Evolutionary conservation across 2,113 vertebrate species (phyloP).

Genomic region (Proteles cristata): DNA sequence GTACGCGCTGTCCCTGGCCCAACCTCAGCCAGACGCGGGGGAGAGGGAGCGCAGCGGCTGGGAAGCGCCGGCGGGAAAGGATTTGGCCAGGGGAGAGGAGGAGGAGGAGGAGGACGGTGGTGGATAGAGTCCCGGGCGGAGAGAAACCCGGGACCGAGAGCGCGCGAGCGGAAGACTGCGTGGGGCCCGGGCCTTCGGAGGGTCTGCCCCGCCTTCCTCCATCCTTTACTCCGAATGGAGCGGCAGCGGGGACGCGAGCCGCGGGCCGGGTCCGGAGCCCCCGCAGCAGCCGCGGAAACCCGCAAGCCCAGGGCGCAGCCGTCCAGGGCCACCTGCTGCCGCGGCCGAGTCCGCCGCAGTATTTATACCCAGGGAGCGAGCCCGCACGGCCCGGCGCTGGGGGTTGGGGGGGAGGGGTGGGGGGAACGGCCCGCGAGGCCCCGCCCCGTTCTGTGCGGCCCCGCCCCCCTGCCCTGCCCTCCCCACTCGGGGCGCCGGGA

Average conservation of each 20-base stretch:
- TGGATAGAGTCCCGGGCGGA: not conserved
- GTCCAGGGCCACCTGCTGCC: not conserved
- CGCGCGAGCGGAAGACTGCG: not conserved
- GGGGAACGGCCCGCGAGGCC: not conserved
- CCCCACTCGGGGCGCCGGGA: not conserved
- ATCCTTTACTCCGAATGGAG: not conserved
- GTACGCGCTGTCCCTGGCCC: constrained; percentile 58
- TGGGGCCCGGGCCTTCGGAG: not conserved
- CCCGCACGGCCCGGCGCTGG: not conserved
- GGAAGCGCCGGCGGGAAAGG: constrained; percentile 6
- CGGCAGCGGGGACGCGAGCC: not conserved
- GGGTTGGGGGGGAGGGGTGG: not conserved
- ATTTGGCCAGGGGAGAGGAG: not conserved
- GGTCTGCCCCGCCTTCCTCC: not conserved
- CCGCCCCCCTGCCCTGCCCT: not conserved
- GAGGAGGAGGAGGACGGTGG: not conserved
- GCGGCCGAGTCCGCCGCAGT: not conserved
- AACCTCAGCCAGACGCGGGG: constrained; percentile 59
- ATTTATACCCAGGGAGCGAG: constrained; percentile 53
- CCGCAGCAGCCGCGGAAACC: not conserved
- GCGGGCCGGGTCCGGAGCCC: not conserved
- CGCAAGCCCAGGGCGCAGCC: fast-evolving
- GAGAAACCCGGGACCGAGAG: not conserved
- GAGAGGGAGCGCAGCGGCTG: constrained; percentile 24
- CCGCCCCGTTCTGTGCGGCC: constrained; percentile 68